Conservation (phyloP, 2,797 vertebrate species). For the Myotis vivesi region DNA sequence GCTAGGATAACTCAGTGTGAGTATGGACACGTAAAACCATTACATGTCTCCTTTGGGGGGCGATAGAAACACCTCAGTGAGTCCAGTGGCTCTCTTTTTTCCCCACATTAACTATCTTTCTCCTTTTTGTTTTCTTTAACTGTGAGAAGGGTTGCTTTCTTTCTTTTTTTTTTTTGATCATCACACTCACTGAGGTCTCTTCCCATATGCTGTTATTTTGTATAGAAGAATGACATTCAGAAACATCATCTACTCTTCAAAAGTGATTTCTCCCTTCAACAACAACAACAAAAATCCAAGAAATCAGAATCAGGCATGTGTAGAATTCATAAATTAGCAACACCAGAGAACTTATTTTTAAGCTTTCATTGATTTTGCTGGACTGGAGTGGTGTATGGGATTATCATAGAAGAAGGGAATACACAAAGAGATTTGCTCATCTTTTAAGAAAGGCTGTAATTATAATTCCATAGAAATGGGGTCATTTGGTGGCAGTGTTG, state of each 20-base stretch:
- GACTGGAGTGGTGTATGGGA: not conserved
- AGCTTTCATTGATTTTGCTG: not conserved
- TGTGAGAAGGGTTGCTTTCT: not conserved
- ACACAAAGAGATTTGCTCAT: not conserved
- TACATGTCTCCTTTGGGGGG: not conserved
- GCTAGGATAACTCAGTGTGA: not conserved
- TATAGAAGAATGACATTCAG: not conserved
- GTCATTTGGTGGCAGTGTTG: not conserved
- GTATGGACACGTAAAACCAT: not conserved
- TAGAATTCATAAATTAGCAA: not conserved
- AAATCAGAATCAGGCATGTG: not conserved
- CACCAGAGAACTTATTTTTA: conserved; percentile 7
- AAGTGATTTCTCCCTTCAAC: not conserved
- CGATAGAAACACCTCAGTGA: not conserved
- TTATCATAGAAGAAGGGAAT: not conserved
- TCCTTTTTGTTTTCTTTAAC: conserved; percentile 14
- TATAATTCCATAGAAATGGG: not conserved
- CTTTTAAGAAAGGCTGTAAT: conserved; percentile 26
- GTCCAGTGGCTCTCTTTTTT: not conserved
- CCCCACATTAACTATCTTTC: not conserved
- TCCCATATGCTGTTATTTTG: conserved; percentile 7
- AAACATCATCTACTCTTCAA: not conserved
- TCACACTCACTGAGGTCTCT: not conserved
- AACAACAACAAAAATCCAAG: not conserved
- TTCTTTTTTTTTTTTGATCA: not conserved